A percentile compares a stretch with the other conserved stretches of the same genome.
Evolutionary conservation across 2,888 invertebrate genomes (phyloP).

Genomic region (Drosophila tanythrix): DNA sequence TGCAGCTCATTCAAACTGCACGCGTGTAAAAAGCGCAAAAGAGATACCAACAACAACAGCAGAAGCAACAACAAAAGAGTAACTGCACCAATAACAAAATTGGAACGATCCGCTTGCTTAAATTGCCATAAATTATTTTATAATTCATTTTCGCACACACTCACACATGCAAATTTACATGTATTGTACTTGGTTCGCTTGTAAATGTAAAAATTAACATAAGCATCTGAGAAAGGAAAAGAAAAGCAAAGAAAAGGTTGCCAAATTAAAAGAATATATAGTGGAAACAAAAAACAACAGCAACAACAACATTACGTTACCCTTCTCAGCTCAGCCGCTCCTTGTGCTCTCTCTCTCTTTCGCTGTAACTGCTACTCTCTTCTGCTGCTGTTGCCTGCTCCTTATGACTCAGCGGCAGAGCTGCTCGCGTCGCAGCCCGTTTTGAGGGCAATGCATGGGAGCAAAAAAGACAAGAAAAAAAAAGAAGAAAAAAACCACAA

Average conservation of each 20-base stretch:
- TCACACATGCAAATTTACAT: constrained; percentile 10
- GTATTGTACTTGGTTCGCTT: constrained; percentile 19
- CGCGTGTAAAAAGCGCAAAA: constrained; percentile 57
- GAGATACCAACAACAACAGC: constrained; percentile 39
- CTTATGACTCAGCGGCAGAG: constrained; percentile 65
- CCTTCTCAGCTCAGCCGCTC: constrained; percentile 40
- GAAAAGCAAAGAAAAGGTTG: constrained; percentile 57
- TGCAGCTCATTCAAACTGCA: constrained; percentile 78
- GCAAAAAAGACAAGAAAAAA: constrained; percentile 33
- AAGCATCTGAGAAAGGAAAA: constrained; percentile 48
- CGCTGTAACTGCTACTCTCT: constrained; percentile 33
- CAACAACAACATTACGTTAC: constrained; percentile 34
- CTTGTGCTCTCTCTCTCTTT: constrained; percentile 41
- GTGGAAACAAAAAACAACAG: constrained; percentile 59
- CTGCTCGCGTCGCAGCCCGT: constrained; percentile 43
- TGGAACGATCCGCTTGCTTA: constrained; percentile 56
- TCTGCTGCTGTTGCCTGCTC: constrained; percentile 39
- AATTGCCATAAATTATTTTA: constrained; percentile 77
- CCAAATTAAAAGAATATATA: constrained; percentile 52
- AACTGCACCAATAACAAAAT: constrained; percentile 37
- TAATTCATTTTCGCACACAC: constrained; percentile 63
- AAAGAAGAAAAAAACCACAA: constrained; percentile 12
- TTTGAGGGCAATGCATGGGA: constrained; percentile 65
- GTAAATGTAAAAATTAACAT: constrained; percentile 76
- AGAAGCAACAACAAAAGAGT: constrained; percentile 32